Evolutionary conservation across 2,797 vertebrate species (phyloP).

Genomic region (Hydrocynus forskahlii): DNA sequence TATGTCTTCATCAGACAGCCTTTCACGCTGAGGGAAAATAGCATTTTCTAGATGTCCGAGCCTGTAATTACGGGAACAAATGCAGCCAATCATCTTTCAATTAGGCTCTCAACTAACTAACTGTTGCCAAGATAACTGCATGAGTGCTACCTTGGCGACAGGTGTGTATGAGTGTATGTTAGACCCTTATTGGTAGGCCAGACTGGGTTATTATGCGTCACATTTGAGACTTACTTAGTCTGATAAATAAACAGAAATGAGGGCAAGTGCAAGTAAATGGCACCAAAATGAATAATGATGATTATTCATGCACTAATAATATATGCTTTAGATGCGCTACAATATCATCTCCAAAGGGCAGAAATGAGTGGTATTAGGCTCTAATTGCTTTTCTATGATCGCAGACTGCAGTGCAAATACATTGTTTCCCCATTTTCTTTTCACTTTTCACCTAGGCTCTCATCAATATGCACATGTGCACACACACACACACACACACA

Average conservation of each 20-base stretch:
- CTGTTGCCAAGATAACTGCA: slow-evolving; percentile 7
- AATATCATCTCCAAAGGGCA: not conserved
- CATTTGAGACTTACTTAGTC: not conserved
- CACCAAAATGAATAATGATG: slow-evolving; percentile 2
- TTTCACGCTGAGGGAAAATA: not conserved
- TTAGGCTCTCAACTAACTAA: slow-evolving; percentile 16
- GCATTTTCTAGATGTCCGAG: not conserved
- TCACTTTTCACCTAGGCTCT: not conserved
- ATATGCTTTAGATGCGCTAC: not conserved
- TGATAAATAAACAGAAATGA: not conserved
- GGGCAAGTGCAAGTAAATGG: not conserved
- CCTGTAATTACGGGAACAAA: slow-evolving; percentile 22
- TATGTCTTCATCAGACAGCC: not conserved
- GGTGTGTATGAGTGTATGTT: not conserved
- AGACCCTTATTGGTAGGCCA: not conserved
- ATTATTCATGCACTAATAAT: not conserved
- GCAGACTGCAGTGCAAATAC: not conserved
- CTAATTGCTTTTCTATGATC: not conserved
- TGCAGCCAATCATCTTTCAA: not conserved
- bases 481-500: not conserved
- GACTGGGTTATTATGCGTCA: too few species aligned
- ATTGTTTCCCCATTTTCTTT: not conserved
- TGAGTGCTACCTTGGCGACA: not conserved
- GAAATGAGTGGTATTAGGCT: not conserved
- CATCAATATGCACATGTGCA: slow-evolving; percentile 1